These are phyloP conservation scores for Molorchus minor DNA, from an alignment of 2,888 invertebrate genomes.

Conservation along the genomic window DNA sequence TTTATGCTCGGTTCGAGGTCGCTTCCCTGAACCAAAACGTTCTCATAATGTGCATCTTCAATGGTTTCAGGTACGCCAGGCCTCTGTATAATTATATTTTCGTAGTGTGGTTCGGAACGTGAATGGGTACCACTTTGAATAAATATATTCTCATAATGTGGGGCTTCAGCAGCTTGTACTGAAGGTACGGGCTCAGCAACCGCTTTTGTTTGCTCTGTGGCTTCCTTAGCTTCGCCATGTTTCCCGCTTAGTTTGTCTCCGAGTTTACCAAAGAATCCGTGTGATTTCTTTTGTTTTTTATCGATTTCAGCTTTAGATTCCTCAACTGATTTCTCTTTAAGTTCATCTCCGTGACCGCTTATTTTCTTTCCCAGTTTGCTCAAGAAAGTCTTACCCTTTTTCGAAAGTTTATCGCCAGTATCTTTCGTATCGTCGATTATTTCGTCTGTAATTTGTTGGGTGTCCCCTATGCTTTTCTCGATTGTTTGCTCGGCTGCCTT, in stretches of 20 bases:
- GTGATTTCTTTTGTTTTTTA: slow-evolving; percentile 22
- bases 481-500: too few relatives aligned
- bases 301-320: slow-evolving; percentile 6
- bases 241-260: slow-evolving; percentile 32
- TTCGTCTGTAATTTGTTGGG: not conserved
- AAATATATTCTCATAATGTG: too few relatives aligned
- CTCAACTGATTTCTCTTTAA: slow-evolving; percentile 14
- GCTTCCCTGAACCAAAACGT: too few relatives aligned
- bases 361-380: slow-evolving; percentile 18
- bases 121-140: too few relatives aligned
- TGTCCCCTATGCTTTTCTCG: not conserved
- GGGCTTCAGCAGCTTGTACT: not conserved
- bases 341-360: slow-evolving; percentile 10
- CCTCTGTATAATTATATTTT: not conserved
- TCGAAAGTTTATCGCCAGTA: slow-evolving; percentile 10
- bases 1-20: slow-evolving; percentile 30
- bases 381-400: slow-evolving; percentile 21
- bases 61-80: too few relatives aligned
- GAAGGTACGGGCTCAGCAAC: slow-evolving; percentile 1
- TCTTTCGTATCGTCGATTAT: slow-evolving; percentile 10
- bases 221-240: slow-evolving; percentile 31
- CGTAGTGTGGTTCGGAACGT: not conserved
- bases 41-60: too few relatives aligned
- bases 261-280: slow-evolving; percentile 31
- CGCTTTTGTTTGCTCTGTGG: slow-evolving; percentile 7